phyloP scores from a whole-genome alignment of 2,113 vertebrate species.

The Saccopteryx leptura region DNA sequence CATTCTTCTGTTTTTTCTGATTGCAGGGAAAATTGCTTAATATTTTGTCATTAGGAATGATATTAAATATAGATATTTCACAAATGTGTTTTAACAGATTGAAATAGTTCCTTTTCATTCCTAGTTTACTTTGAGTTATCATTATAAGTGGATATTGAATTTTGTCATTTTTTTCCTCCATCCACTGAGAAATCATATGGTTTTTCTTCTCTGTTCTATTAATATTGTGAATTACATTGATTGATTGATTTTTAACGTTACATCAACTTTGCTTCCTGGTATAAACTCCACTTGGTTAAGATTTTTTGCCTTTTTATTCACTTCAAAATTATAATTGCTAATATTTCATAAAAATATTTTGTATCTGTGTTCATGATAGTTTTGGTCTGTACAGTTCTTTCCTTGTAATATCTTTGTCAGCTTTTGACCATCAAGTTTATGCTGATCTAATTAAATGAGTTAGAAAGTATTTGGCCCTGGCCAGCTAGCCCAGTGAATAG shows the following conservation, averaged over 20 bases:
- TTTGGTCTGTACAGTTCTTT: not conserved
- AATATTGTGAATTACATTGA: not conserved
- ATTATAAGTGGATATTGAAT: slow-evolving; percentile 44
- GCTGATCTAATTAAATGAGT: not conserved
- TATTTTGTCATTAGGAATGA: slow-evolving; percentile 46
- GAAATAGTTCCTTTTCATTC: not conserved
- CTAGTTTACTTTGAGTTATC: slow-evolving; percentile 16
- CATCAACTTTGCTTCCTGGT: not conserved
- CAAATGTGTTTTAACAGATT: not conserved
- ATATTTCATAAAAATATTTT: slow-evolving; percentile 29
- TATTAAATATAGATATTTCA: slow-evolving; percentile 18
- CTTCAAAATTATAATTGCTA: not conserved
- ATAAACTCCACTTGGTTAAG: not conserved
- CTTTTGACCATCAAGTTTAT: not conserved
- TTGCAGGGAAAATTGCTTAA: not conserved
- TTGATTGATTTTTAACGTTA: not conserved
- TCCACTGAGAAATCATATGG: not conserved
- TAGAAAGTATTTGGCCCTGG: not conserved
- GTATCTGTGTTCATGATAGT: not conserved
- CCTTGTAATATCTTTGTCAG: not conserved
- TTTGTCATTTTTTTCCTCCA: not conserved
- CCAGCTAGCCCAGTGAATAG: too few relatives aligned
- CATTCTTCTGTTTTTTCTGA: slow-evolving; percentile 35
- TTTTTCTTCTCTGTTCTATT: slow-evolving; percentile 36
- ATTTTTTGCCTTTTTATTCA: slow-evolving; percentile 16